Evolutionary conservation across 2,797 vertebrate genomes (phyloP), one percentile per base, ranked within the genome.

Genomic region (Kryptolebias ocellatus): DNA sequence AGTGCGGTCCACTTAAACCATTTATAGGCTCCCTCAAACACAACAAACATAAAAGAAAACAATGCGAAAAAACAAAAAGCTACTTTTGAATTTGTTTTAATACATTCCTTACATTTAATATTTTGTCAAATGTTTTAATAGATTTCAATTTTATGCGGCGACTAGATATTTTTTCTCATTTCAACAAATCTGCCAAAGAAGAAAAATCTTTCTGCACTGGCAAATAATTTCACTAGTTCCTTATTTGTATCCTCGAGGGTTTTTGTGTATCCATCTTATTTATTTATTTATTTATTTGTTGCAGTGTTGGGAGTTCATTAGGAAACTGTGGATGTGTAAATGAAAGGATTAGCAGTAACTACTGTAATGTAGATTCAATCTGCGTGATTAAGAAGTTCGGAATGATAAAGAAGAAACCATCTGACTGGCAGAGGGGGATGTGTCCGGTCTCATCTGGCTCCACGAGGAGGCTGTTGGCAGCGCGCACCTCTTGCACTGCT

Each of bases 381-480:
- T 44, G 29, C 55, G 62, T 58, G 42, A 74, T 46, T 53, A 20
- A 73, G 46, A 37, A 54, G 24, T 52, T 53, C 51, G 46, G 50
- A 70, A 60, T 42, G 39, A 76, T 65, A 20, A 45, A 63, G 56
- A 57, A 2, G 61, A 50, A 53, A 69, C 37, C 6, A 4, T 51
- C 57, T 28, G 61, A 74, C 52, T 29, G 14, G 31, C 39, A 54
- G 60, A 59, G 60, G 49, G 20, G n/a, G 29, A 61, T 18, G 42
- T 70, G 60, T 56, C 12, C 14, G 46, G 72, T 67, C 70, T 77
- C 28, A 18, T 76, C 75, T 79, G 76, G 62, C 24, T 81, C 73
- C 60, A 42, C 6, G 51, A 12, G 27, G 52, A 73, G 57, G 60
- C 60, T 28, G 80, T 61, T 70, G 60, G 51, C 75, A 71, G 27